Conservation (phyloP, 2,888 invertebrate species). For the Portevinia maculata region DNA sequence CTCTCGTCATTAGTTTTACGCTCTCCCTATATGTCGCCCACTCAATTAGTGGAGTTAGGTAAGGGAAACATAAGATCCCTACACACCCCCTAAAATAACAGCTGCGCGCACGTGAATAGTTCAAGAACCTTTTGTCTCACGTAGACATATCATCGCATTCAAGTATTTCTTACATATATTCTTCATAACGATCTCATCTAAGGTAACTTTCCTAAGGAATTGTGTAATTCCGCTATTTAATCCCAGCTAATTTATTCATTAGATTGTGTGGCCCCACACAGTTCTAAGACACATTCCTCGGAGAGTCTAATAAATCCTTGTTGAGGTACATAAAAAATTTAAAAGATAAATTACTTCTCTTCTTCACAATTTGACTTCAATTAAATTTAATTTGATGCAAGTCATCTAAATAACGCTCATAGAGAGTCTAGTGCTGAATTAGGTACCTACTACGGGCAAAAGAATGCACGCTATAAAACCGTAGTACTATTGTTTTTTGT, state of each 20-base stretch:
- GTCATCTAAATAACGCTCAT: constrained; percentile 24
- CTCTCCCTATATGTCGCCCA: too few species aligned
- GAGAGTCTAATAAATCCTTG: constrained; percentile 15
- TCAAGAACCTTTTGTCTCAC: too few species aligned
- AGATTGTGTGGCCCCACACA: constrained; percentile 15
- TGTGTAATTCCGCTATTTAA: constrained; percentile 25
- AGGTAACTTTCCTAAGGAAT: not conserved
- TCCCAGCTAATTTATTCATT: constrained; percentile 19
- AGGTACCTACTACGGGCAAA: constrained; percentile 7
- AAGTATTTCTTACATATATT: not conserved
- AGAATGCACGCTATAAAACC: constrained; percentile 18
- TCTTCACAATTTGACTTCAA: constrained; percentile 56
- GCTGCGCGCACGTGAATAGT: too few species aligned
- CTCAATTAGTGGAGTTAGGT: too few species aligned
- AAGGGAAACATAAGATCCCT: too few species aligned
- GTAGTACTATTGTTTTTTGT: constrained; percentile 24
- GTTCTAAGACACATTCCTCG: constrained; percentile 29
- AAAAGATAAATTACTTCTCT: constrained; percentile 7
- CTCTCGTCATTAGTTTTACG: too few species aligned
- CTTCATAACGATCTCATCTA: not conserved
- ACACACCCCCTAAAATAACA: too few species aligned
- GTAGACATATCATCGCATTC: not conserved
- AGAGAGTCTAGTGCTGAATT: constrained; percentile 13
- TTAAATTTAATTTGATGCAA: constrained; percentile 62
- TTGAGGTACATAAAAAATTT: constrained; percentile 16